A percentile compares a stretch with the other conserved stretches of the same genome.
phyloP scores from a whole-genome alignment of 2,797 vertebrate species.

The Alosa sapidissima region DNA sequence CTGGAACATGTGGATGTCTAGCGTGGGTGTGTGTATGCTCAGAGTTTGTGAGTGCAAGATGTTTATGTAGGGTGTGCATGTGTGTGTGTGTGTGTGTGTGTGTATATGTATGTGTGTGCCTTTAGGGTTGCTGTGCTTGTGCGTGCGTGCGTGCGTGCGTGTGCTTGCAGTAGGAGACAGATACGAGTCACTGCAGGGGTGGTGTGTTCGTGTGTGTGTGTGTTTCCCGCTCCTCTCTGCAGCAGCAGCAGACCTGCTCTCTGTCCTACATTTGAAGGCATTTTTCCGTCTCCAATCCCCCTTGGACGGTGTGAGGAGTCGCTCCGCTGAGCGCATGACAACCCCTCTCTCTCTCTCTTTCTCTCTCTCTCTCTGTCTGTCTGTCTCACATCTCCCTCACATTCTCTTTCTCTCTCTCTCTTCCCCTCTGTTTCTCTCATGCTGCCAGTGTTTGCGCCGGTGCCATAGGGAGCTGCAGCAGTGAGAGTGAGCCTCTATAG shows the following conservation, averaged over 20 bases:
- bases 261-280: slow-evolving; percentile 13
- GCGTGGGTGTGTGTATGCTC: neutral
- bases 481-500: neutral
- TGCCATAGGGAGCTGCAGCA: neutral
- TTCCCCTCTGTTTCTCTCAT: slow-evolving; percentile 29
- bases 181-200: neutral
- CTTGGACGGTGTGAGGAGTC: neutral
- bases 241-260: slow-evolving; percentile 1
- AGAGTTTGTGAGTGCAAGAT: neutral
- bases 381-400: neutral
- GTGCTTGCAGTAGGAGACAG: neutral
- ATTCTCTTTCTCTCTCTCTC: slow-evolving; percentile 10
- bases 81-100: neutral
- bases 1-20: neutral
- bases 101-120: neutral
- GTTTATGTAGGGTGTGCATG: neutral
- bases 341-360: neutral
- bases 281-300: slow-evolving; percentile 10
- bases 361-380: slow-evolving; percentile 24
- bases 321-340: neutral
- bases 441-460: neutral
- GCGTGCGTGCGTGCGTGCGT: neutral
- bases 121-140: neutral
- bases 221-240: neutral
- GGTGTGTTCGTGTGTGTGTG: neutral